A percentile compares a stretch with the other conserved stretches of the same genome.
Evolutionary conservation across 2,113 vertebrate species (phyloP).

Genomic region (Indicator maculatus): DNA sequence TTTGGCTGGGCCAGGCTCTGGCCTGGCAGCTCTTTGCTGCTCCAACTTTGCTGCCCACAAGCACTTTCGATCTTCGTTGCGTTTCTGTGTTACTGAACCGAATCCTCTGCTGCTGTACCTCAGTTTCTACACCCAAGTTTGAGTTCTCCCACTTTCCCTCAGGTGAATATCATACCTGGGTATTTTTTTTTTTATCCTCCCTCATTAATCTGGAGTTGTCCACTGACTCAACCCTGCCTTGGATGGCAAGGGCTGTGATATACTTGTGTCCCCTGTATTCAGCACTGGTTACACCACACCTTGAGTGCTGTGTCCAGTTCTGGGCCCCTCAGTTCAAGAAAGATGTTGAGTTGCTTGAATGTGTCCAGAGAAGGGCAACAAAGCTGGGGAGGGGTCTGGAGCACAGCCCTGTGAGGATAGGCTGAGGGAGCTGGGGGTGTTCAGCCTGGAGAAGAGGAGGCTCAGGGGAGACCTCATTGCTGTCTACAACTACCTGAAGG

Average conservation of each 20-base stretch:
- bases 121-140: neutral
- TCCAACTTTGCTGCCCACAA: neutral
- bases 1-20: neutral
- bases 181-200: neutral
- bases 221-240: accelerated
- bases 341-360: no score
- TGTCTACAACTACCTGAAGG: no score
- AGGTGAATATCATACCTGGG: neutral
- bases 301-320: no score
- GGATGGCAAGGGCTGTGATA: neutral
- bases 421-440: no score
- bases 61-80: neutral
- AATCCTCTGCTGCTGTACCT: neutral
- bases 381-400: no score
- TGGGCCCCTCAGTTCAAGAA: no score
- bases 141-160: neutral
- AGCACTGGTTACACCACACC: no score
- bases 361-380: no score
- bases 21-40: neutral
- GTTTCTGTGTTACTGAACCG: accelerated
- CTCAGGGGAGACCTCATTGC: no score
- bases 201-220: neutral
- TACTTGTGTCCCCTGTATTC: accelerated
- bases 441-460: no score
- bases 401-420: no score